Conservation (phyloP, 2,797 vertebrate species). For the Chloroceryle inda region DNA sequence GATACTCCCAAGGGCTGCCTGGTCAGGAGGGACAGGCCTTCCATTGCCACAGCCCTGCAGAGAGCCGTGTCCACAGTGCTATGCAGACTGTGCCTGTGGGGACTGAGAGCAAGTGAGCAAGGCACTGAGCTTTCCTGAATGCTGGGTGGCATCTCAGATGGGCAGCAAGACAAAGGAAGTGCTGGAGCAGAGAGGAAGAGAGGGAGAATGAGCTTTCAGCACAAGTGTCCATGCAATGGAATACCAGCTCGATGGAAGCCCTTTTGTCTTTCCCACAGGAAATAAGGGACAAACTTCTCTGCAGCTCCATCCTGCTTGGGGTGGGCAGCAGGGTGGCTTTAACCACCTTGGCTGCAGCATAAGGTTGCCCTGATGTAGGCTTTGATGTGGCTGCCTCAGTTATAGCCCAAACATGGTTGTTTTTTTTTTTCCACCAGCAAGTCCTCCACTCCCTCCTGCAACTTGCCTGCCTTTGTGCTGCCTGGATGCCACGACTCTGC, state of each 20-base stretch:
- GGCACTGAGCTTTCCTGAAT: not conserved
- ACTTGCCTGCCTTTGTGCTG: not conserved
- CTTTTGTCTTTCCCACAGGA: not conserved
- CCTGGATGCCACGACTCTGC: not conserved
- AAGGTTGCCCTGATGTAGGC: not conserved
- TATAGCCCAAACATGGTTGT: not conserved
- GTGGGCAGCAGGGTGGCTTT: not conserved
- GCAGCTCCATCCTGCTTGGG: not conserved
- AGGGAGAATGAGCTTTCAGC: not conserved
- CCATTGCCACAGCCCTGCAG: not conserved
- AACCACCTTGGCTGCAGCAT: not conserved
- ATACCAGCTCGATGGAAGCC: not conserved
- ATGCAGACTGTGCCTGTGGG: rapidly evolving
- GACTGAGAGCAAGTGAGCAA: not conserved
- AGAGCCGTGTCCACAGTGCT: rapidly evolving
- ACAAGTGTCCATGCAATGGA: not conserved
- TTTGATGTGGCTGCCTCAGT: not conserved
- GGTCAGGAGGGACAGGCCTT: not conserved
- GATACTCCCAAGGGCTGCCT: not conserved
- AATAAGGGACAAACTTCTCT: not conserved
- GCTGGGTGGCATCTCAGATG: not conserved
- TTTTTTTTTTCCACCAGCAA: not conserved
- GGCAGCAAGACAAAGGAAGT: not conserved
- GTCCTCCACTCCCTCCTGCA: not conserved
- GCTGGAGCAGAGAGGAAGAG: not conserved